These are phyloP conservation scores for Limulus polyphemus DNA, from an alignment of 2,888 invertebrate genomes.

Conservation along the genomic window DNA sequence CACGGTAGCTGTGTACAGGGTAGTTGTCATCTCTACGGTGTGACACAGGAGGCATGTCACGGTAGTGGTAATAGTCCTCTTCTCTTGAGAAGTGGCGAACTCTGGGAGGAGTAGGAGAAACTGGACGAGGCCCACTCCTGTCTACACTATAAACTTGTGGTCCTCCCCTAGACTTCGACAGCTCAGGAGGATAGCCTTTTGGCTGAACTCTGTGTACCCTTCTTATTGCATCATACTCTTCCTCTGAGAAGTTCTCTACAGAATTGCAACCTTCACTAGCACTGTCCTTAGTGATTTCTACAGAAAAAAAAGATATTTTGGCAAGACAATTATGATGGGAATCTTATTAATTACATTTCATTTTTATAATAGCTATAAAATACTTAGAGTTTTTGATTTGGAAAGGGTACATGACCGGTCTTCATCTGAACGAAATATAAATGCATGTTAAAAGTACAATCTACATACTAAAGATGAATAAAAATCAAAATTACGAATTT, in stretches of 20 bases:
- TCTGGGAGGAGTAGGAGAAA: background rate
- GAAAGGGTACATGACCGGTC: too few relatives aligned
- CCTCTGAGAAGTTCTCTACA: slow-evolving; percentile 30
- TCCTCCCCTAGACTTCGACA: background rate
- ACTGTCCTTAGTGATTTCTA: slow-evolving; percentile 65
- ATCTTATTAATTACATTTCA: too few relatives aligned
- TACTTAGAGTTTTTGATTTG: too few relatives aligned
- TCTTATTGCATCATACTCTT: slow-evolving; percentile 28
- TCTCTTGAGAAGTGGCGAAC: too few relatives aligned
- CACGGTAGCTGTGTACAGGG: background rate
- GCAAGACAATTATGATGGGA: too few relatives aligned
- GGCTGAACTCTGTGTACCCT: slow-evolving; percentile 2
- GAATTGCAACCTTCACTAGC: slow-evolving; percentile 42
- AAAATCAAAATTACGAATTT: too few relatives aligned
- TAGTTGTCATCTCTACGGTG: background rate
- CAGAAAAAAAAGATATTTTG: background rate
- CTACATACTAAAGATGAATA: too few relatives aligned
- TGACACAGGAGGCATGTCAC: background rate
- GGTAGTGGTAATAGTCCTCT: background rate
- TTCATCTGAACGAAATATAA: too few relatives aligned
- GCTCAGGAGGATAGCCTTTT: too few relatives aligned
- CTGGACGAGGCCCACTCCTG: background rate
- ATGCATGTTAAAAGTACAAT: too few relatives aligned
- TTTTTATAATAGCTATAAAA: too few relatives aligned
- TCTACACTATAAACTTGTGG: background rate